Evolutionary conservation across 2,888 invertebrate genomes (phyloP), one percentile per base, ranked within the genome.

Genomic region (Acrobeloides nanus): DNA sequence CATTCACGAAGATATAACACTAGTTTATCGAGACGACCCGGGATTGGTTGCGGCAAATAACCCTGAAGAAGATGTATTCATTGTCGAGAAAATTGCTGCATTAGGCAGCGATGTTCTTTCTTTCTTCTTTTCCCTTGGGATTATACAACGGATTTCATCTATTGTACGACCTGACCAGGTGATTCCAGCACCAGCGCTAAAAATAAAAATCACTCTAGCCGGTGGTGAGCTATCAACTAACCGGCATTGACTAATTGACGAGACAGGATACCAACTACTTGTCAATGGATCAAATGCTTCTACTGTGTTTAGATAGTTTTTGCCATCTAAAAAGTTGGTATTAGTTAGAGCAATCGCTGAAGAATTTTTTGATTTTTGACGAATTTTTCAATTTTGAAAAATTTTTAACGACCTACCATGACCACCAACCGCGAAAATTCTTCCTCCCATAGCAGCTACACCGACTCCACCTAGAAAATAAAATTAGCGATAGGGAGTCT

Each of bases 401-500:
- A n/a, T n/a, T n/a, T n/a, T n/a, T n/a, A n/a, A n/a, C 10, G 12
- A 29, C 10, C 29, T 10, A 12, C 64, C 64, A 57, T 74, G 74
- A 1, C 74, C 74, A 29, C 74, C 74, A 44, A 74, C 71, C 5
- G 74, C 73, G 53, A 68, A 74, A n/a, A 74, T 68, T 7, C 57
- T 58, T 8, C 74, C 74, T 18, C 68, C 72, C 59, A 74, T 51
- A 23, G 73, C 55, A 6, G 74, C 74, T 17, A 74, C 73, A 7
- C 74, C 74, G 32, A 74, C 74, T 21, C 74, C 74, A 20, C 73
- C 73, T 51, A 53, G 49, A 40, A 41, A 38, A 18, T 34, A 38
- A 29, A 15, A 23, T 21, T 40, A 29, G 15, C 12, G 10, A 15
- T 29, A 15, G 10, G 10, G 15, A 15, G 10, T 29, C 29, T 12